These are phyloP conservation scores for Gibbula magus DNA, from an alignment of 2,888 invertebrate species.

Conservation along the genomic window DNA sequence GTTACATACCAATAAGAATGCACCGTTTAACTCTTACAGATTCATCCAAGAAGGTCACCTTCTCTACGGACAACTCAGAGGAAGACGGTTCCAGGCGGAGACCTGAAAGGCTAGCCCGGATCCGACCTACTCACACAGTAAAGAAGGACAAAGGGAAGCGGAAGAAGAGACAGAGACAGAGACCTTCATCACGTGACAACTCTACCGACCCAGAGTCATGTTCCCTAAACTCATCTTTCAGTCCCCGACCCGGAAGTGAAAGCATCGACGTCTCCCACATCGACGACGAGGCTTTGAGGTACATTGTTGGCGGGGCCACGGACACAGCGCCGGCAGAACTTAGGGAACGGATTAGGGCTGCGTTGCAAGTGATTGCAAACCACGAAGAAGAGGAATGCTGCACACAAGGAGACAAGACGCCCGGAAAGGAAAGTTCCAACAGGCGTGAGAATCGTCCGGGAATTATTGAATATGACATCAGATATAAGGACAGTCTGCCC, in stretches of 20 bases:
- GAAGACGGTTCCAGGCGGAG: background rate
- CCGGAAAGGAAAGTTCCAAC: too few species aligned
- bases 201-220: background rate
- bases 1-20: too few species aligned
- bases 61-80: background rate
- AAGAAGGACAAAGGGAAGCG: background rate
- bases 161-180: background rate
- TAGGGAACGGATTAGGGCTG: background rate
- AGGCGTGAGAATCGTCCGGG: too few species aligned
- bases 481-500: background rate
- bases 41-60: background rate
- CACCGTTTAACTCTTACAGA: too few species aligned
- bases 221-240: background rate
- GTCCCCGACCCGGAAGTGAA: background rate
- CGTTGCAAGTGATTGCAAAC: background rate
- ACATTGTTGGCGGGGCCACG: background rate
- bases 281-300: background rate
- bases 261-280: background rate
- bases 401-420: background rate
- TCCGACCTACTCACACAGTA: background rate
- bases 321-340: background rate
- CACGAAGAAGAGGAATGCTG: background rate
- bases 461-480: background rate
- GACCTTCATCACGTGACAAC: background rate
- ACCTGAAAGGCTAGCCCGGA: background rate